These are phyloP conservation scores for Sporophila hypoxantha DNA, from an alignment of 2,113 vertebrate genomes.

Conservation along the genomic window DNA sequence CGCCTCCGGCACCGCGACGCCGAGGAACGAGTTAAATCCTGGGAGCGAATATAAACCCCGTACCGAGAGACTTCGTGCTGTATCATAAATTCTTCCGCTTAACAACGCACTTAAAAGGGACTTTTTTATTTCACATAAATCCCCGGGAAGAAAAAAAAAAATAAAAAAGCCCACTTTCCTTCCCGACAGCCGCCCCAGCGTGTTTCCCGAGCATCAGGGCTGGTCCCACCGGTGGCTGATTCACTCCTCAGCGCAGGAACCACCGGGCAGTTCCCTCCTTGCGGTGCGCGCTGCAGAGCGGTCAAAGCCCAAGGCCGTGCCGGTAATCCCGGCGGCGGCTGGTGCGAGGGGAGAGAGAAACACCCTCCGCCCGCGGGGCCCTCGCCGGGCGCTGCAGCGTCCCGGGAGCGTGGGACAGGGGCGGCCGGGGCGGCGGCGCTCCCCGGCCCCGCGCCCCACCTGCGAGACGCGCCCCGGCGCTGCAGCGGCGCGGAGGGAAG, in stretches of 20 bases:
- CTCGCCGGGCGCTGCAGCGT: background rate
- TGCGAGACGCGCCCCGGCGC: background rate
- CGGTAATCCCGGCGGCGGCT: background rate
- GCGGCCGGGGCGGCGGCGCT: no score
- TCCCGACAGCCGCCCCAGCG: background rate
- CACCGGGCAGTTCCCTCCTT: background rate
- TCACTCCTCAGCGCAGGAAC: background rate
- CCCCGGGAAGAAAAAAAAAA: background rate
- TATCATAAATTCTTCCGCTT: background rate
- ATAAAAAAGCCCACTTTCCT: background rate
- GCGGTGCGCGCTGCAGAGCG: background rate
- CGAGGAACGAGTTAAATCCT: background rate
- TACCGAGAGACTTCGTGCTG: background rate
- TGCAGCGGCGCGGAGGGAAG: background rate
- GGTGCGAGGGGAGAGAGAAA: background rate
- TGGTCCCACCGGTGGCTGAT: background rate
- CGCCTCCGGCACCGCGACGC: background rate
- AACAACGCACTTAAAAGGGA: background rate
- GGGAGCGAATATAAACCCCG: background rate
- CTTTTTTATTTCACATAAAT: background rate
- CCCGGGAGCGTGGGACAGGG: background rate
- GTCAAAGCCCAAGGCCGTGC: background rate
- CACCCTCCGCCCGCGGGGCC: background rate
- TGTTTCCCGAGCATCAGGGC: background rate
- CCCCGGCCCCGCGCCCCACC: background rate